Conservation (phyloP, 2,888 invertebrate genomes). For the Plagodis dolabraria region DNA sequence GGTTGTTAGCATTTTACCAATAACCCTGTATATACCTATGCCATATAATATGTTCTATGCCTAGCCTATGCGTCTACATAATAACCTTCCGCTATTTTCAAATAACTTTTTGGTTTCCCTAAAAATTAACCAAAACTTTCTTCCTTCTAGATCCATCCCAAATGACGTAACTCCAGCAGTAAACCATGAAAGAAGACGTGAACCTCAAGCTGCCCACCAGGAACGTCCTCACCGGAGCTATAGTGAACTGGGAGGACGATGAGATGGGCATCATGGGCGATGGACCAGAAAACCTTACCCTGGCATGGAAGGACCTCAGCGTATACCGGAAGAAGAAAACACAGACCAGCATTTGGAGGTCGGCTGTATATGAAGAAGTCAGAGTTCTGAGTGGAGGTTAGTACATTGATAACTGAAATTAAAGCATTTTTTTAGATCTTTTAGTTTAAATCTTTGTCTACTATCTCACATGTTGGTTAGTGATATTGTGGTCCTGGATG, state of each 20-base stretch:
- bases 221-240: constrained; percentile 73
- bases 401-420: constrained; percentile 6
- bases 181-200: constrained; percentile 59
- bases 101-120: background rate
- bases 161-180: constrained; percentile 58
- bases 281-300: constrained; percentile 69
- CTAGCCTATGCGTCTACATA: no score
- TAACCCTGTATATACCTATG: no score
- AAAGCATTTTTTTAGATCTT: no score
- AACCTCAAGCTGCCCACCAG: constrained; percentile 68
- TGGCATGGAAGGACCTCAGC: constrained; percentile 82
- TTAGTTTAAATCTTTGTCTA: no score
- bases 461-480: background rate
- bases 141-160: constrained; percentile 31
- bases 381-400: constrained; percentile 84
- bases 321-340: constrained; percentile 78
- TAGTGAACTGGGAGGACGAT: constrained; percentile 78
- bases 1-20: no score
- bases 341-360: constrained; percentile 79
- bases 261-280: constrained; percentile 65
- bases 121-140: background rate
- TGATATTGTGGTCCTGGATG: no score
- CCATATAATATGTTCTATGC: no score
- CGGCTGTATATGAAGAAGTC: constrained; percentile 76
- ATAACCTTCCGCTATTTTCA: no score